phyloP scores from a whole-genome alignment of 2,888 invertebrate genomes.

The Cantharis rustica region DNA sequence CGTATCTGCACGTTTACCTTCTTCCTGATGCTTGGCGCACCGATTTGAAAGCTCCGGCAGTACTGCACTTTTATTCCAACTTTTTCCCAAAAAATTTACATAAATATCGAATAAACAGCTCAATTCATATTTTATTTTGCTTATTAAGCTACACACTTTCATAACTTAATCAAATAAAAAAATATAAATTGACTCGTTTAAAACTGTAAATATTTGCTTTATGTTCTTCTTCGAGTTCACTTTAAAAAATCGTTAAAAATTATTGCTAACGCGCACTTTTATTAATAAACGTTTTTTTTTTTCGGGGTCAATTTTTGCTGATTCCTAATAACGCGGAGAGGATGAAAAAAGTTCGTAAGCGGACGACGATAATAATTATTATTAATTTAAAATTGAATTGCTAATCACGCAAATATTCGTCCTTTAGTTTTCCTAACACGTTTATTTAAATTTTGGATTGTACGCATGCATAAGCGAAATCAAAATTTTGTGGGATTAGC shows the following conservation, averaged over 20 bases:
- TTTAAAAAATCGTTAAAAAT: background rate
- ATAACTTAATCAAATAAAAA: background rate
- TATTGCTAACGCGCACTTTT: background rate
- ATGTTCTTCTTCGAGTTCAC: background rate
- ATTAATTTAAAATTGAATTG: background rate
- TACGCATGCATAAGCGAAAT: slow-evolving; percentile 4
- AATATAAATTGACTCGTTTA: background rate
- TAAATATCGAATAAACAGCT: background rate
- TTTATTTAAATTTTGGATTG: slow-evolving; percentile 1
- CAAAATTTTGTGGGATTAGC: slow-evolving; percentile 1
- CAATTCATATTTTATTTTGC: background rate
- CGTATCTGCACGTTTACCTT: slow-evolving; percentile 42
- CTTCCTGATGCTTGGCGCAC: slow-evolving; percentile 26
- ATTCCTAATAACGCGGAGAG: background rate
- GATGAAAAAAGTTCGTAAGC: background rate
- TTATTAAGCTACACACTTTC: background rate
- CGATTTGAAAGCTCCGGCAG: slow-evolving; percentile 23
- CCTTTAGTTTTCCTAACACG: background rate
- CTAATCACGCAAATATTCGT: background rate
- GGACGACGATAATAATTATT: background rate
- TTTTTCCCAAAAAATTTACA: slow-evolving; percentile 4
- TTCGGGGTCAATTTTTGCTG: background rate
- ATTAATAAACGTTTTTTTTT: background rate
- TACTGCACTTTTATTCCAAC: slow-evolving; percentile 18
- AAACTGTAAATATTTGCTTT: background rate